Percentiles rank a stretch among this genome's conserved stretches.
These are phyloP conservation scores for Cryptocheilus praepositus DNA, from an alignment of 2,888 invertebrate species.

Conservation along the genomic window DNA sequence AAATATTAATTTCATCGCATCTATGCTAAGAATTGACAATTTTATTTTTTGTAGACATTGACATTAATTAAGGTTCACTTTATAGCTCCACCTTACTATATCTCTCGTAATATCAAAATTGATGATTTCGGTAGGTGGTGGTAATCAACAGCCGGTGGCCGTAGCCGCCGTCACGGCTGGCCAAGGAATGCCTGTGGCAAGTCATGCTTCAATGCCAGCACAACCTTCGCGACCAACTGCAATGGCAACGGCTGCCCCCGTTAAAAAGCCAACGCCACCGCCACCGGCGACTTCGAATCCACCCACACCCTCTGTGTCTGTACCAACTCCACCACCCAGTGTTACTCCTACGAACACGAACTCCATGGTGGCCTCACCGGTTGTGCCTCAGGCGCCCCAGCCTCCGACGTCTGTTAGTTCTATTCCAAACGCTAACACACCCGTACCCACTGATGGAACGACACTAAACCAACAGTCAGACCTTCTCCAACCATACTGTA, in stretches of 20 bases:
- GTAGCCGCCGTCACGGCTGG: constrained; percentile 75
- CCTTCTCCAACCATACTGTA: constrained; percentile 70
- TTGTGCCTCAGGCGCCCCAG: constrained; percentile 65
- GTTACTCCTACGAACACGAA: constrained; percentile 68
- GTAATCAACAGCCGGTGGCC: constrained; percentile 77
- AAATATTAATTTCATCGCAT: no score
- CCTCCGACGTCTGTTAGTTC: constrained; percentile 65
- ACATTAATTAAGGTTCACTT: not conserved
- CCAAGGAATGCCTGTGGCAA: constrained; percentile 69
- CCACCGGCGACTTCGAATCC: constrained; percentile 63
- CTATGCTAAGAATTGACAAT: no score
- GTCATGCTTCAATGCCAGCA: constrained; percentile 72
- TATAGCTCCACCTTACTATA: constrained; percentile 5
- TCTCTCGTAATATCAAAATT: not conserved
- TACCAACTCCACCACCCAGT: constrained; percentile 69
- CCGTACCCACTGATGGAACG: constrained; percentile 60
- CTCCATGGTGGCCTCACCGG: constrained; percentile 66
- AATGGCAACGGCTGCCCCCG: constrained; percentile 72
- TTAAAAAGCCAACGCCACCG: constrained; percentile 69
- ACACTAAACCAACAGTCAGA: constrained; percentile 65
- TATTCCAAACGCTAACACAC: constrained; percentile 65
- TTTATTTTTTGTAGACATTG: not conserved
- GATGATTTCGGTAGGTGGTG: constrained; percentile 62
- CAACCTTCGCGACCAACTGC: constrained; percentile 69
- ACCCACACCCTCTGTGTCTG: constrained; percentile 64